Percentiles rank a stretch among this genome's conserved stretches.
Evolutionary conservation across 2,113 vertebrate genomes (phyloP).

Genomic region (Oreamnos americanus): DNA sequence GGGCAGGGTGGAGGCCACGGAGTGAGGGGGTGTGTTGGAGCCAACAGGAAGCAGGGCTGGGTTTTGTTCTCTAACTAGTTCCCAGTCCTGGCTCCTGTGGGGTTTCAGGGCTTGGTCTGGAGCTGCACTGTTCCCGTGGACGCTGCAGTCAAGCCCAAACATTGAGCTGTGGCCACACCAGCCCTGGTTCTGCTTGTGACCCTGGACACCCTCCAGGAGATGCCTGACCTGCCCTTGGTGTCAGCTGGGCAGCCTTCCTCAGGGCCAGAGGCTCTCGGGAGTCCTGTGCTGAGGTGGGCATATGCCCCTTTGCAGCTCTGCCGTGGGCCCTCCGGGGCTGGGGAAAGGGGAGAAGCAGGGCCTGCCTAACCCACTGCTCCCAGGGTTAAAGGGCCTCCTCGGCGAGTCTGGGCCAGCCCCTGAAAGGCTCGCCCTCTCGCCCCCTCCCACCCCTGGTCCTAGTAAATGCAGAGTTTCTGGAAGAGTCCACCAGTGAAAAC

Average conservation of each 20-base stretch:
- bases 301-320: not conserved
- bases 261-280: not conserved
- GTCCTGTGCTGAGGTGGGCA: not conserved
- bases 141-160: not conserved
- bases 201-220: not conserved
- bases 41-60: constrained; percentile 27
- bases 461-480: not conserved
- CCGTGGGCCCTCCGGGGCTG: not conserved
- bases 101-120: not conserved
- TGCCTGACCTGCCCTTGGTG: not conserved
- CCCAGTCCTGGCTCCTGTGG: not conserved
- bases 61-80: not conserved
- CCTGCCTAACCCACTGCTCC: not conserved
- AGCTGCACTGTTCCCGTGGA: not conserved
- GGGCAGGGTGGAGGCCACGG: not conserved
- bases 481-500: not conserved
- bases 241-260: not conserved
- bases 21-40: not conserved
- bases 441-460: not conserved
- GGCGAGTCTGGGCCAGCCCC: not conserved
- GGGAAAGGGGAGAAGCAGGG: not conserved
- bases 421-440: too few species aligned
- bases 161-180: not conserved
- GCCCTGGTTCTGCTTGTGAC: not conserved
- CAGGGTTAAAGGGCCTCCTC: not conserved